Percentiles rank a stretch among this genome's conserved stretches.
Evolutionary conservation across 2,888 invertebrate genomes (phyloP).

Genomic region (Ectemnius lituratus): DNA sequence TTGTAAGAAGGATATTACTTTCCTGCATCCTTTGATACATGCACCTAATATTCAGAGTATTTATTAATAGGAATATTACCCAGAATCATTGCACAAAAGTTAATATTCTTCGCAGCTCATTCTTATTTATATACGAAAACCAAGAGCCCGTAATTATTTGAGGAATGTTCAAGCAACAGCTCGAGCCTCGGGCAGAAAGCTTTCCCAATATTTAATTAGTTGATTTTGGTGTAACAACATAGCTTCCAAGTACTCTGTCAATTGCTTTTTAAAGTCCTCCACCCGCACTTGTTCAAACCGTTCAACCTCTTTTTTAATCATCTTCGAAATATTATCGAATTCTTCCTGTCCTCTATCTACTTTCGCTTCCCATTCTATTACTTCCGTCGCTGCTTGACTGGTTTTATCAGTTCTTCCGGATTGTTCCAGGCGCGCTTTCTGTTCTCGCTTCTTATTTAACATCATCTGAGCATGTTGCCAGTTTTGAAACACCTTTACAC

Average conservation of each 20-base stretch:
- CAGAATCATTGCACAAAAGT: constrained; percentile 35
- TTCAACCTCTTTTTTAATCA: constrained; percentile 96
- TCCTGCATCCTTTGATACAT: constrained; percentile 26
- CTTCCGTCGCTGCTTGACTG: constrained; percentile 92
- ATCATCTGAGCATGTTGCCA: constrained; percentile 99
- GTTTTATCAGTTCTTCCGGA: constrained; percentile 94
- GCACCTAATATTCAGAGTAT: constrained; percentile 17
- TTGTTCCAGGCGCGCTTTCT: constrained; percentile 94
- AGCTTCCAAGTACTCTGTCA: constrained; percentile 95
- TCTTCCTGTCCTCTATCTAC: constrained; percentile 98
- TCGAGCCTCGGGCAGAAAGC: constrained; percentile 96
- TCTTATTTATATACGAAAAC: constrained; percentile 40
- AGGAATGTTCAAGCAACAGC: constrained; percentile 87
- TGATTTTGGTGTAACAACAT: constrained; percentile 96
- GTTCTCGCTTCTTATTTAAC: constrained; percentile 95
- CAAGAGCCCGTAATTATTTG: constrained; percentile 29
- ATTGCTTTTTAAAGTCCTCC: constrained; percentile 92
- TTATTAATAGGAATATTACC: constrained; percentile 30
- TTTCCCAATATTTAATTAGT: constrained; percentile 96
- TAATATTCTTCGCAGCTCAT: constrained; percentile 18
- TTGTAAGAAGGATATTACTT: constrained; percentile 22
- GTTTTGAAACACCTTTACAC: constrained; percentile 93
- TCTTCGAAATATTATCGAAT: constrained; percentile 95
- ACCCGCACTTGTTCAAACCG: constrained; percentile 93
- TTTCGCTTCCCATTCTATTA: constrained; percentile 97